Evolutionary conservation across 2,113 vertebrate genomes (phyloP).

Genomic region (Pholis gunnellus): DNA sequence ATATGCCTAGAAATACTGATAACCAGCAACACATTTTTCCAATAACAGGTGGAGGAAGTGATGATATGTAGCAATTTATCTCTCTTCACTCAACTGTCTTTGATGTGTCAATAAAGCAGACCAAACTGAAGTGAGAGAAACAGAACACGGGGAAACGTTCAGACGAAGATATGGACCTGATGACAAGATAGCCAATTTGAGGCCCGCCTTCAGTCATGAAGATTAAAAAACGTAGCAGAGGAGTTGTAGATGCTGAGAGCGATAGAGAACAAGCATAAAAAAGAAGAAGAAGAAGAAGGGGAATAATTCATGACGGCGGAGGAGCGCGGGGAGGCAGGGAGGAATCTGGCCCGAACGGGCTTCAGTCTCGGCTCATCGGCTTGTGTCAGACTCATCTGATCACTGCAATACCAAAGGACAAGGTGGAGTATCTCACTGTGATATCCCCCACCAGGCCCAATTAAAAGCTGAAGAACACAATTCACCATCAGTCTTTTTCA

Average conservation of each 20-base stretch:
- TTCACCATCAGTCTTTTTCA: slow-evolving; percentile 21
- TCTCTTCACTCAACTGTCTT: neutral
- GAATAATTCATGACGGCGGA: slow-evolving; percentile 65
- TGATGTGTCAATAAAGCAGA: slow-evolving; percentile 23
- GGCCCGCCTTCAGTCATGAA: slow-evolving; percentile 23
- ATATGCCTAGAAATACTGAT: neutral
- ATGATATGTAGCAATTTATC: neutral
- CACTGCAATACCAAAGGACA: slow-evolving; percentile 39
- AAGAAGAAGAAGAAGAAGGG: neutral
- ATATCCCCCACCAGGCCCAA: slow-evolving; percentile 63
- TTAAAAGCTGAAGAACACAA: slow-evolving; percentile 65
- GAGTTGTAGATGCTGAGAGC: slow-evolving; percentile 2
- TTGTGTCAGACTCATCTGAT: slow-evolving; percentile 63
- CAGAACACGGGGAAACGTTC: neutral
- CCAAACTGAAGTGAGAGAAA: neutral
- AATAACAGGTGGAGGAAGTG: neutral
- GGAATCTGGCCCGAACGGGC: slow-evolving; percentile 26
- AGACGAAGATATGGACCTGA: slow-evolving; percentile 34
- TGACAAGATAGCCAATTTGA: slow-evolving; percentile 16
- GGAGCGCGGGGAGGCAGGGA: slow-evolving; percentile 6
- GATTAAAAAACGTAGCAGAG: slow-evolving; percentile 39
- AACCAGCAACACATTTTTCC: neutral
- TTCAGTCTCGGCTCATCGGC: slow-evolving; percentile 43
- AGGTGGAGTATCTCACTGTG: slow-evolving; percentile 49
- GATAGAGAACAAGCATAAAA: slow-evolving; percentile 26